Conservation (phyloP, 1,140 invertebrate genomes). For the Drosophila ficusphila region DNA sequence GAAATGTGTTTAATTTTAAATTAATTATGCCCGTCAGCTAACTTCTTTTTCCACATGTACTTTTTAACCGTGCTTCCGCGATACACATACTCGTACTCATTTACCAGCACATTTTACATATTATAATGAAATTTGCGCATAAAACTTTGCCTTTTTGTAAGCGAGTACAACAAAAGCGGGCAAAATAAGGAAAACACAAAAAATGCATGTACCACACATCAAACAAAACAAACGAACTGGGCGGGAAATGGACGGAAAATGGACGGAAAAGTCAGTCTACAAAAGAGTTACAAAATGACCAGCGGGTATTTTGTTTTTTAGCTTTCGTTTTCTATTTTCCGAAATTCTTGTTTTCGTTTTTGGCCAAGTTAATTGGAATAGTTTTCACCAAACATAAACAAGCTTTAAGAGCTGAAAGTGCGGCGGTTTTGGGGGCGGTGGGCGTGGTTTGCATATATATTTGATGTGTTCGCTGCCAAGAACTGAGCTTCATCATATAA, state of each 20-base stretch:
- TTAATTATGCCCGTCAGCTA: conserved; percentile 54
- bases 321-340: conserved; percentile 42
- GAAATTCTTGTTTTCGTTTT: conserved; percentile 28
- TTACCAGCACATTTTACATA: conserved; percentile 61
- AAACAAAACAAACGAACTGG: conserved; percentile 36
- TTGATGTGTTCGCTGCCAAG: conserved; percentile 24
- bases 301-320: conserved; percentile 52
- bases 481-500: conserved; percentile 18
- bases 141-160: conserved; percentile 65
- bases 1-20: conserved; percentile 61
- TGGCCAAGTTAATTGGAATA: conserved; percentile 74
- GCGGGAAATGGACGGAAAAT: background rate
- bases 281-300: conserved; percentile 60
- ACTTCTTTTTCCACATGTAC: conserved; percentile 8
- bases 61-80: background rate
- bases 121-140: conserved; percentile 74
- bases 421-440: background rate
- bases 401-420: conserved; percentile 37
- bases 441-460: conserved; percentile 8
- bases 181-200: background rate
- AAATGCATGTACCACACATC: conserved; percentile 46
- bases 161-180: conserved; percentile 1
- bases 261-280: conserved; percentile 7
- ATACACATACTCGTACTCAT: background rate
- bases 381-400: conserved; percentile 68